Evolutionary conservation across 2,113 vertebrate genomes (phyloP).

Genomic region (Corynorhinus townsendii): DNA sequence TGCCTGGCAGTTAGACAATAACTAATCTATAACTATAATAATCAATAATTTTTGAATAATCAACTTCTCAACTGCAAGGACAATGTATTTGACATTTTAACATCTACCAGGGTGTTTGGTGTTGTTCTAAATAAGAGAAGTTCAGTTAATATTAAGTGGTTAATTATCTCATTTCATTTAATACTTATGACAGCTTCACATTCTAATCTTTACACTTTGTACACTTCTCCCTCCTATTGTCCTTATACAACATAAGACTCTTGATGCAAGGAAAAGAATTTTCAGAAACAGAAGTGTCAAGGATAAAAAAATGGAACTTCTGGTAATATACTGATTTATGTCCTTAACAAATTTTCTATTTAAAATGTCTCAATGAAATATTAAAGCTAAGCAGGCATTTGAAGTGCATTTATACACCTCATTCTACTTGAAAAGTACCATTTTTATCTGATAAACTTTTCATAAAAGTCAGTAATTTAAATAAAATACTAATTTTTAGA

Average conservation of each 20-base stretch:
- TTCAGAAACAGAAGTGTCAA: neutral
- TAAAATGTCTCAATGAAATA: conserved; percentile 31
- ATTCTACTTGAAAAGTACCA: neutral
- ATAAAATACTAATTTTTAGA: neutral
- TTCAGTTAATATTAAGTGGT: neutral
- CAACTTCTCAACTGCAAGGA: neutral
- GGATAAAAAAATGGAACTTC: neutral
- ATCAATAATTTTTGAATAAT: neutral
- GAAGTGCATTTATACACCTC: neutral
- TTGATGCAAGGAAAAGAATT: neutral
- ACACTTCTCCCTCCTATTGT: neutral
- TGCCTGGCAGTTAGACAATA: neutral
- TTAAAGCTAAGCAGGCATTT: neutral
- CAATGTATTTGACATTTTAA: neutral
- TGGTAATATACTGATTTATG: conserved; percentile 7
- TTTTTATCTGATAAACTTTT: neutral
- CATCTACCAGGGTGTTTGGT: neutral
- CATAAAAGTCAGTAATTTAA: conserved; percentile 20
- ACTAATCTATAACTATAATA: neutral
- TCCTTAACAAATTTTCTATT: neutral
- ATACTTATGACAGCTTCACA: neutral
- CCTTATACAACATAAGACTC: neutral
- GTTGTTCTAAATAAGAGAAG: neutral
- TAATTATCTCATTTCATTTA: neutral
- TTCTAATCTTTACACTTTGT: neutral